Conservation (phyloP, 2,113 vertebrate genomes). For the Elaphurus davidianus region DNA sequence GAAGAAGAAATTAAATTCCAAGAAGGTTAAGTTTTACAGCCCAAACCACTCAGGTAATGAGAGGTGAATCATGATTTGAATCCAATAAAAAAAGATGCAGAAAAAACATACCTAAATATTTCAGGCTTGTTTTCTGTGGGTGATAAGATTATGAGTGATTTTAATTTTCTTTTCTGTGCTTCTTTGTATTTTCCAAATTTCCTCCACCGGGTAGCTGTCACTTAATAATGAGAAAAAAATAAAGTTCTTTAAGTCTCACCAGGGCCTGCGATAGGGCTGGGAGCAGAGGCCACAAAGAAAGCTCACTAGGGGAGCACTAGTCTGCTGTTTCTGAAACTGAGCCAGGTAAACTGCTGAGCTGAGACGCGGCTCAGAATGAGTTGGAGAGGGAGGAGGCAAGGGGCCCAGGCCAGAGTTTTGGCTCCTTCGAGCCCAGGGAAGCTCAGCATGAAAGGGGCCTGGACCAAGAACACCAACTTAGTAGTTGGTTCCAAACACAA, state of each 20-base stretch:
- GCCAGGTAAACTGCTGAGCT: background rate
- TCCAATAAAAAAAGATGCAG: background rate
- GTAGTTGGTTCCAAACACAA: background rate
- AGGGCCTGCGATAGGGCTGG: background rate
- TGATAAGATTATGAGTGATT: background rate
- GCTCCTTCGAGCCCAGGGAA: background rate
- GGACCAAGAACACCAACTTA: background rate
- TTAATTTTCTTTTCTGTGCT: conserved; percentile 4
- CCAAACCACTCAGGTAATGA: background rate
- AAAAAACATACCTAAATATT: background rate
- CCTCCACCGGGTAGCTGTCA: background rate
- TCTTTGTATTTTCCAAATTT: background rate
- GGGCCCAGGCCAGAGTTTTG: background rate
- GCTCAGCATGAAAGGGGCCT: background rate
- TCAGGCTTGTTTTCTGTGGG: background rate
- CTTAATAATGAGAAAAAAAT: background rate
- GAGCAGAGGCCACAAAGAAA: background rate
- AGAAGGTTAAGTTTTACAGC: background rate
- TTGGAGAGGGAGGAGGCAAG: background rate
- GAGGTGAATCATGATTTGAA: background rate
- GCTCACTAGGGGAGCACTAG: background rate
- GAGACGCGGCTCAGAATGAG: background rate
- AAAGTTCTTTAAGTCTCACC: background rate
- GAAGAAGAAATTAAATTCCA: background rate
- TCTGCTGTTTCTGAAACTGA: background rate